These are phyloP conservation scores for Endomychus coccineus DNA, from an alignment of 2,888 invertebrate genomes.

Conservation along the genomic window DNA sequence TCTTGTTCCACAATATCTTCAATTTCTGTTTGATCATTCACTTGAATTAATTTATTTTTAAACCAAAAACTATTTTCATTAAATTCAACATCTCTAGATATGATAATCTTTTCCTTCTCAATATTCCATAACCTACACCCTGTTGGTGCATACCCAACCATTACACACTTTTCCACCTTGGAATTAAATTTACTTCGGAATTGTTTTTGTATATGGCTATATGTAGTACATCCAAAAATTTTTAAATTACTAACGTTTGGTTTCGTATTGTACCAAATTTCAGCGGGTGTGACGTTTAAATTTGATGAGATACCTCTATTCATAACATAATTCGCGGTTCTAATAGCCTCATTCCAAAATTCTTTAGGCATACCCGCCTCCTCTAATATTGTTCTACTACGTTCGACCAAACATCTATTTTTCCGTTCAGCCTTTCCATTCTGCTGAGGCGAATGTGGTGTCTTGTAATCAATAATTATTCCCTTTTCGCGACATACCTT, in stretches of 20 bases:
- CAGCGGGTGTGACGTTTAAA: conserved; percentile 12
- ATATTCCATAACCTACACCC: conserved; percentile 19
- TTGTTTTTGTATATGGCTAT: conserved; percentile 15
- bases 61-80: conserved; percentile 13
- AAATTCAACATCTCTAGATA: conserved; percentile 16
- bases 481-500: conserved; percentile 11
- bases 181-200: conserved; percentile 15
- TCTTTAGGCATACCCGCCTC: conserved; percentile 10
- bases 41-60: conserved; percentile 8
- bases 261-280: conserved; percentile 14
- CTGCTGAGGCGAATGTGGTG: conserved; percentile 13
- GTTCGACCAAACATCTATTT: conserved; percentile 14
- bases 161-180: conserved; percentile 14
- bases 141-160: conserved; percentile 17
- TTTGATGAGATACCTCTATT: conserved; percentile 7
- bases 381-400: conserved; percentile 10
- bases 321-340: conserved; percentile 12
- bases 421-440: conserved; percentile 16
- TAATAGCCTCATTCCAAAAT: conserved; percentile 15
- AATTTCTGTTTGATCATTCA: conserved; percentile 4
- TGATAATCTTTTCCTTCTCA: conserved; percentile 14
- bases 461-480: conserved; percentile 13
- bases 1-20: conserved; percentile 6
- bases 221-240: conserved; percentile 14
- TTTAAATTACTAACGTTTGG: conserved; percentile 10